A percentile compares a stretch with the other conserved stretches of the same genome.
phyloP scores from a whole-genome alignment of 2,797 vertebrate genomes.

The Pangasius krempfi region DNA sequence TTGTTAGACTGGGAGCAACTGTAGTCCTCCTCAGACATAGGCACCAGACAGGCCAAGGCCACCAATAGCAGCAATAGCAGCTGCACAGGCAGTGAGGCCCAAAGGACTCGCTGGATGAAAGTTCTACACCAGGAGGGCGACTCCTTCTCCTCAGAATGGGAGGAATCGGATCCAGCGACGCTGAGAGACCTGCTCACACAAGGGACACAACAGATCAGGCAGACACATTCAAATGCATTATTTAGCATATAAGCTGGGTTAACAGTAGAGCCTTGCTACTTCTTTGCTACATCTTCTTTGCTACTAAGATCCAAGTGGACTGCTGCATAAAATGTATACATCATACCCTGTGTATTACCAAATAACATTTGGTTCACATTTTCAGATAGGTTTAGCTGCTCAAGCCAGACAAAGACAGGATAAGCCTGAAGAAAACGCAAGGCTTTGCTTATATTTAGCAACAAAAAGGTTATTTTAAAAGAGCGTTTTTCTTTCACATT shows the following conservation, averaged over 20 bases:
- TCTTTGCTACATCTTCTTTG: not conserved
- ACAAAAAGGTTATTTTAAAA: conserved; percentile 18
- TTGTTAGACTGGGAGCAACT: conserved; percentile 90
- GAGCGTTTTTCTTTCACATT: conserved; percentile 1
- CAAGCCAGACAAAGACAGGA: conserved; percentile 37
- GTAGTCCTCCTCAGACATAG: conserved; percentile 87
- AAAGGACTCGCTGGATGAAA: conserved; percentile 86
- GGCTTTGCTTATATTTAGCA: conserved; percentile 30
- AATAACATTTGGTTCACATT: not conserved
- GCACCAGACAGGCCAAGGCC: conserved; percentile 86
- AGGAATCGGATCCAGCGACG: conserved; percentile 95
- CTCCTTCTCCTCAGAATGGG: conserved; percentile 83
- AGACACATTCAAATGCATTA: conserved; percentile 10
- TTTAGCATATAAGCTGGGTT: not conserved
- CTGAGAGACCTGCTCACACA: conserved; percentile 74
- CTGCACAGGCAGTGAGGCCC: conserved; percentile 90
- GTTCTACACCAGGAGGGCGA: conserved; percentile 51
- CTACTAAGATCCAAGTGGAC: not conserved
- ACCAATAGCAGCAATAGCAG: conserved; percentile 86
- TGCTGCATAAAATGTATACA: not conserved
- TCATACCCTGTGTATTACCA: not conserved
- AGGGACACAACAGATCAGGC: conserved; percentile 49
- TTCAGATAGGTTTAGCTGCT: conserved; percentile 9
- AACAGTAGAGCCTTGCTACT: not conserved
- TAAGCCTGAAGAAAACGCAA: conserved; percentile 43